Conservation (phyloP, 2,888 invertebrate species). For the Epirrita christyi region DNA sequence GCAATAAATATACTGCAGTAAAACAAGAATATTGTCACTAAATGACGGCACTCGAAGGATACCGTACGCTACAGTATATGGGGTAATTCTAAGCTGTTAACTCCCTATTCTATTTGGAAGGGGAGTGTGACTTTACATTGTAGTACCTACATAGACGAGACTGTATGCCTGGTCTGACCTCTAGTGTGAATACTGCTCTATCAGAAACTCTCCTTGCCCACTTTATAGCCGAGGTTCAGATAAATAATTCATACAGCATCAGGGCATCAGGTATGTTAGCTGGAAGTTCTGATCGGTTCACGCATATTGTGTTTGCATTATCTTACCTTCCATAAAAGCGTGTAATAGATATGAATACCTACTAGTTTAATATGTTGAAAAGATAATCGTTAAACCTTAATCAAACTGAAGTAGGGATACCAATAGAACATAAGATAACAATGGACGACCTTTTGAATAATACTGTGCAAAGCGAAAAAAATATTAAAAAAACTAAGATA, state of each 20-base stretch:
- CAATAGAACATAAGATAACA: not conserved
- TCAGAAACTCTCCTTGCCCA: constrained; percentile 15
- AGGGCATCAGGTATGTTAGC: constrained; percentile 10
- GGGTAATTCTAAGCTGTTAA: constrained; percentile 58
- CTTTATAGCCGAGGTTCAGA: constrained; percentile 25
- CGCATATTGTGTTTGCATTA: constrained; percentile 26
- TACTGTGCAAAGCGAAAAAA: not conserved
- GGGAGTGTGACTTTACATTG: constrained; percentile 40
- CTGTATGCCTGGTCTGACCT: constrained; percentile 45
- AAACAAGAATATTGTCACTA: constrained; percentile 11
- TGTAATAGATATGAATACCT: constrained; percentile 3
- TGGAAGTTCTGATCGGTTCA: constrained; percentile 26
- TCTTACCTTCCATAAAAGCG: constrained; percentile 19
- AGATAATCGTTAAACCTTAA: constrained; percentile 17
- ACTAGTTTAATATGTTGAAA: constrained; percentile 13
- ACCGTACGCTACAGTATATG: constrained; percentile 61
- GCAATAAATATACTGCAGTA: constrained; percentile 9
- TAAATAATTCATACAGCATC: constrained; percentile 28
- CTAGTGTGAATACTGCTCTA: constrained; percentile 29
- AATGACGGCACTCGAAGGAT: constrained; percentile 42
- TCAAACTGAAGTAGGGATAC: constrained; percentile 9
- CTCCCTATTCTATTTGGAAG: constrained; percentile 50
- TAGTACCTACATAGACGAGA: constrained; percentile 21
- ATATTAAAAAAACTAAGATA: too few species aligned
- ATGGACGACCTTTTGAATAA: constrained; percentile 8